Base-by-base conservation (phyloP, 1,140 invertebrate species). In the Lepidurus apus region DNA sequence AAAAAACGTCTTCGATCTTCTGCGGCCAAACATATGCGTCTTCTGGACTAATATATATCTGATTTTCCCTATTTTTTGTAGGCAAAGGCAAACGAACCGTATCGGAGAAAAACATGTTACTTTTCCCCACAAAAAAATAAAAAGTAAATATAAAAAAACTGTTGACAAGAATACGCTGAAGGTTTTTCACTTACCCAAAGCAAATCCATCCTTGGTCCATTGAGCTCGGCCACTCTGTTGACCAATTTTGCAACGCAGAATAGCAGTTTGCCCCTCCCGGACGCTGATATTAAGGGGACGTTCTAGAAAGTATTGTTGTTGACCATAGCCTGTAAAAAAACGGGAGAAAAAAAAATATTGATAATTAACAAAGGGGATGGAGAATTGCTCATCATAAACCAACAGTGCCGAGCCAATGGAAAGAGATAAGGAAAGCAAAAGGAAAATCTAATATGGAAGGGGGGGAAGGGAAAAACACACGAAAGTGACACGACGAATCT, bases 131-230 rank as follows among this genome's bases (percentile, higher is more conserved):
- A 44, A 17, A 21, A 42, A 75, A 17, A 13, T 42, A 75, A 13
- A 11, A 11, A 21, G 26, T 74, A 53, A 73, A 53, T 21, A 7
- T 65, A 26, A 10, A 75, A 77, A 34, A 17, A 65, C 9, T 34
- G 34, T 34, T 34, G 34, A 34, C 34, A 34, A 34, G 34, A 34
- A 34, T 34, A 34, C 4, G 34, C 34, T 34, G 34, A 34, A 2
- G 34, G 21, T 65, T 34, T 34, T 65, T 34, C 8, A 86, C 88
- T 90, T 87, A 92, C 95, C 95, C 81, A 96, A 88, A 42, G 93
- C 94, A 84, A 97, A 96, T 79, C 95, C 95, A 86, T 97, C 94
- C 85, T 96, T 96, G 74, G 93, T 93, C 96, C 96, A 98, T 84
- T 97, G 95, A 78, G 96, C 93, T 80, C 89, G 89, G 17, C 95